Conservation (phyloP, 2,797 vertebrate genomes). For the Pangasius macronema region DNA sequence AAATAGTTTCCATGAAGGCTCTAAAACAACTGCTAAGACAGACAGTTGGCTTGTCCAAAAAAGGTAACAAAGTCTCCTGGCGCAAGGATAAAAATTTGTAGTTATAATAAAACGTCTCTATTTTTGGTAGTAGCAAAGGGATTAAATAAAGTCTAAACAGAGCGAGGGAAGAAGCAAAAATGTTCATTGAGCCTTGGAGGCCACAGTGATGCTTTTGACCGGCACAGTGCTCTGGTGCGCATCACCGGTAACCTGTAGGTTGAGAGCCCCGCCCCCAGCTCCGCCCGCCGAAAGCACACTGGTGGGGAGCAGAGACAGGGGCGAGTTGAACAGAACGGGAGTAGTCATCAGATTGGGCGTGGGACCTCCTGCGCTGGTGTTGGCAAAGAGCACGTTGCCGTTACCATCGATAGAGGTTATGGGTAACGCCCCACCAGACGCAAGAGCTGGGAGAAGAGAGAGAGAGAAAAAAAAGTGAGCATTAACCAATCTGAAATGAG, state of each 20-base stretch:
- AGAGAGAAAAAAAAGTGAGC: neutral
- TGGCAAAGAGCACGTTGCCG: constrained; percentile 53
- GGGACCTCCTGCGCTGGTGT: constrained; percentile 36
- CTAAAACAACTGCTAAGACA: neutral
- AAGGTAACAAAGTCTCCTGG: constrained; percentile 10
- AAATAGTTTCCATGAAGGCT: constrained; percentile 7
- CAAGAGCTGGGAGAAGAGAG: constrained; percentile 74
- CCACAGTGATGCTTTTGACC: constrained; percentile 79
- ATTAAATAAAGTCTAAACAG: constrained; percentile 38
- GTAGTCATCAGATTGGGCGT: constrained; percentile 79
- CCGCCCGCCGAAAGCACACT: constrained; percentile 82
- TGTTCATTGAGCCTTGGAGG: constrained; percentile 85
- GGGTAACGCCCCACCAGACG: constrained; percentile 83
- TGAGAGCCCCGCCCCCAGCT: constrained; percentile 76
- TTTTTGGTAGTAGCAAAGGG: constrained; percentile 61
- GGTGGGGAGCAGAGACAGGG: constrained; percentile 85
- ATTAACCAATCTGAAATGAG: neutral
- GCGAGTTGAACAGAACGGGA: constrained; percentile 85
- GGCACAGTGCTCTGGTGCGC: constrained; percentile 75
- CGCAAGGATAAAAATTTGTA: constrained; percentile 14
- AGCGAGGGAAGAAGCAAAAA: neutral
- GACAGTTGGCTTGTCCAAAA: constrained; percentile 11
- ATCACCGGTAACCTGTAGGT: constrained; percentile 81
- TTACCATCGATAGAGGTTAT: constrained; percentile 84
- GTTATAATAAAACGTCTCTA: constrained; percentile 16